phyloP scores from a whole-genome alignment of 2,797 vertebrate species.

The Mergus octosetaceus region DNA sequence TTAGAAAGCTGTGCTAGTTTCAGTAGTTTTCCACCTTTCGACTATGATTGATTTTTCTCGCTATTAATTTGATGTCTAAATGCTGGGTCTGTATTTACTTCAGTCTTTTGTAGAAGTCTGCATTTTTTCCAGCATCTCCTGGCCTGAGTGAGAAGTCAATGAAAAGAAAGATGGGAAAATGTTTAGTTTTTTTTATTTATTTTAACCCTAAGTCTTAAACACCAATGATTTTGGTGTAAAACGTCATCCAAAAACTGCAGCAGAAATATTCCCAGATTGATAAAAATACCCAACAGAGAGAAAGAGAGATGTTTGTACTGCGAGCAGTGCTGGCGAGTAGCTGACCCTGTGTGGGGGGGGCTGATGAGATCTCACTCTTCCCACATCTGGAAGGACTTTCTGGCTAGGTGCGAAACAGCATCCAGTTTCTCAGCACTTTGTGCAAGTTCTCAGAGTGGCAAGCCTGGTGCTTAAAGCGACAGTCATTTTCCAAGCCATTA shows the following conservation, averaged over 20 bases:
- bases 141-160: neutral
- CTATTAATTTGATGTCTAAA: neutral
- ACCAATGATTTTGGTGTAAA: neutral
- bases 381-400: constrained; percentile 7
- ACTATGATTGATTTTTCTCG: neutral
- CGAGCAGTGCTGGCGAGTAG: neutral
- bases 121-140: neutral
- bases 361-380: neutral
- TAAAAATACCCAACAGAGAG: neutral
- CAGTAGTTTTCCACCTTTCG: neutral
- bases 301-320: fast-evolving
- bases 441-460: neutral
- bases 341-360: neutral
- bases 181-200: neutral
- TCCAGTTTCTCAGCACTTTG: neutral
- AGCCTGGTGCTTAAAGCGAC: neutral
- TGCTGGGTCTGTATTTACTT: neutral
- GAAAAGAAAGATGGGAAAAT: neutral
- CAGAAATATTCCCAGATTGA: neutral
- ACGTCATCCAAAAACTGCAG: neutral
- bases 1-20: constrained; percentile 24
- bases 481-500: constrained; percentile 9
- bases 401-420: constrained; percentile 29
- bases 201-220: neutral
- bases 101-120: neutral